Evolutionary conservation across 2,797 vertebrate genomes (phyloP).

Genomic region (Xenopus petersii): DNA sequence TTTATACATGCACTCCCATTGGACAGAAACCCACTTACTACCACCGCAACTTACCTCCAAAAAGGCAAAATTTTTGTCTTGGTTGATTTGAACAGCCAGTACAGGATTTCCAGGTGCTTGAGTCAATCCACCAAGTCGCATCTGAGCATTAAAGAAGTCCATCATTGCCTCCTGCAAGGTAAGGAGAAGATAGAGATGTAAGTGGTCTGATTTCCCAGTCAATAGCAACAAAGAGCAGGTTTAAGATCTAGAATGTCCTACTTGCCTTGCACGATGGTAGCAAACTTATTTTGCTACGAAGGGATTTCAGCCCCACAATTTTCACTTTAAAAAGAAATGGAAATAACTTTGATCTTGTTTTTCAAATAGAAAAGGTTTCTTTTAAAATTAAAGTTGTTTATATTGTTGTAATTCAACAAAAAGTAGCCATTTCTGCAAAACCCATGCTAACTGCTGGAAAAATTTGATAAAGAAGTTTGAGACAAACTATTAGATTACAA

Average conservation of each 20-base stretch:
- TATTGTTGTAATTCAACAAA: constrained; percentile 18
- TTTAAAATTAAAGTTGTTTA: constrained; percentile 42
- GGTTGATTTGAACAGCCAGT: constrained; percentile 92
- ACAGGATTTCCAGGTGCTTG: constrained; percentile 91
- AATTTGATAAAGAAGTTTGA: constrained; percentile 31
- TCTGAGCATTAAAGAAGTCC: constrained; percentile 95
- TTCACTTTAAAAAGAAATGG: constrained; percentile 68
- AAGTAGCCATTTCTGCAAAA: constrained; percentile 32
- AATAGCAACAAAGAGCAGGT: constrained; percentile 39
- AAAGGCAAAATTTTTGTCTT: constrained; percentile 95
- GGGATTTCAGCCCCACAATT: constrained; percentile 64
- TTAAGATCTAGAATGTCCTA: constrained; percentile 65
- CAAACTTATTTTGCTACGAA: constrained; percentile 66
- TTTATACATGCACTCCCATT: no score
- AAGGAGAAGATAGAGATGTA: constrained; percentile 43
- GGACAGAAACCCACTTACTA: no score
- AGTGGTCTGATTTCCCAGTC: not conserved
- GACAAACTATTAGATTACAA: constrained; percentile 22
- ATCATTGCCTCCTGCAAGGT: constrained; percentile 87
- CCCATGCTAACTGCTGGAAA: constrained; percentile 22
- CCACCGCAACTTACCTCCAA: constrained; percentile 72
- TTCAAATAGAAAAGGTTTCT: constrained; percentile 36
- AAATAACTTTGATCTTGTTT: constrained; percentile 65
- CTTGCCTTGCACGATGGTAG: constrained; percentile 65
- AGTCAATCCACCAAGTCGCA: constrained; percentile 88